Evolutionary conservation across 2,888 invertebrate genomes (phyloP).

Genomic region (Encarsia formosa): DNA sequence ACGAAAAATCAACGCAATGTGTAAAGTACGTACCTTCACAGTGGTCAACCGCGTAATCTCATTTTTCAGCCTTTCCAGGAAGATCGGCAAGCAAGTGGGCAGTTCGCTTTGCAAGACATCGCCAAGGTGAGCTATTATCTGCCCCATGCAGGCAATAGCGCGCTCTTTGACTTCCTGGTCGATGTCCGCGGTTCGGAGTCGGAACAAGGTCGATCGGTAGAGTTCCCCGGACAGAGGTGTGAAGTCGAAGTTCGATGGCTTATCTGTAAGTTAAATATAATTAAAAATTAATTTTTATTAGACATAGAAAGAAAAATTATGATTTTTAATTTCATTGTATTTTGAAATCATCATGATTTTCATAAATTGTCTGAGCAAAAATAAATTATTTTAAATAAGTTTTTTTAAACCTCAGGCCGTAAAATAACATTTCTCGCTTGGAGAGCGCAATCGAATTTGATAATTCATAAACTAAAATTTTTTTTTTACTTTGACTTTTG

Average conservation of each 20-base stretch:
- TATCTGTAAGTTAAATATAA: constrained; percentile 39
- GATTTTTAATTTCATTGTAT: no score
- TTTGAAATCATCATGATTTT: no score
- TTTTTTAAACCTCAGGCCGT: no score
- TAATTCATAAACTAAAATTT: no score
- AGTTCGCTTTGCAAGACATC: constrained; percentile 79
- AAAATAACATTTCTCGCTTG: no score
- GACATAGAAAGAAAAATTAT: no score
- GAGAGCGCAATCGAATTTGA: no score
- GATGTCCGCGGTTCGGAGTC: constrained; percentile 90
- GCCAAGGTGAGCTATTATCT: constrained; percentile 88
- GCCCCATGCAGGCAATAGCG: constrained; percentile 95
- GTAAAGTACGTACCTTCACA: constrained; percentile 64
- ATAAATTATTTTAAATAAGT: no score
- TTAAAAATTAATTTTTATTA: background rate
- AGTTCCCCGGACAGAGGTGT: constrained; percentile 73
- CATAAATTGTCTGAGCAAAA: no score
- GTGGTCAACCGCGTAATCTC: constrained; percentile 96
- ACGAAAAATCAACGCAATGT: background rate
- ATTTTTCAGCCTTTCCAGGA: constrained; percentile 90
- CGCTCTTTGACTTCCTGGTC: constrained; percentile 99
- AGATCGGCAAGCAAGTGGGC: constrained; percentile 84
- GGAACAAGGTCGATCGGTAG: constrained; percentile 79
- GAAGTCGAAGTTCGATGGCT: constrained; percentile 64
- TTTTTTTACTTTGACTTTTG: no score